Evolutionary conservation across 2,797 vertebrate genomes (phyloP).

Genomic region (Gallinago solitaria): DNA sequence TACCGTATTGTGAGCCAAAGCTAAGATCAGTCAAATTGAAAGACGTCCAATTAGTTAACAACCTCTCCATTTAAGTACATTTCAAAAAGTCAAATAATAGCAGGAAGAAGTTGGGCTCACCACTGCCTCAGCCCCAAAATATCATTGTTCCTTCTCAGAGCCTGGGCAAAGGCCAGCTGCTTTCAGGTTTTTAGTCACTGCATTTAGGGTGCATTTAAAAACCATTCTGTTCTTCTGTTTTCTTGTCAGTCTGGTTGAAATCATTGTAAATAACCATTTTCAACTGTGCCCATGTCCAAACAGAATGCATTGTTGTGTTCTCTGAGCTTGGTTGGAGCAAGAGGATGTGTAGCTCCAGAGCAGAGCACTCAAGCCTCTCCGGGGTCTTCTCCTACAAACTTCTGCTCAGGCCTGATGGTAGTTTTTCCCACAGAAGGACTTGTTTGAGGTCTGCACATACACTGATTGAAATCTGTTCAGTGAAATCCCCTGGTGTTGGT

Average conservation of each 20-base stretch:
- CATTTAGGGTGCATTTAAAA: slow-evolving; percentile 14
- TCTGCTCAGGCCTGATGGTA: neutral
- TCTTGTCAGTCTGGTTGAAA: neutral
- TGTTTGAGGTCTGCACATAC: neutral
- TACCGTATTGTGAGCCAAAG: neutral
- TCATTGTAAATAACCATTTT: neutral
- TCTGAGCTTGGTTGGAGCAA: neutral
- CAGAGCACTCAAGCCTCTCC: neutral
- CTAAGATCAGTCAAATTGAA: neutral
- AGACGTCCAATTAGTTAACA: slow-evolving; percentile 11
- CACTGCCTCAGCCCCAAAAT: neutral
- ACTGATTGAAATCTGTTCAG: neutral
- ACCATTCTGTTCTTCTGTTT: neutral
- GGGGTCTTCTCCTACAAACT: neutral
- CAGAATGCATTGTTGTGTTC: neutral
- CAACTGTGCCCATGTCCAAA: neutral
- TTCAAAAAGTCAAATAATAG: slow-evolving; percentile 3
- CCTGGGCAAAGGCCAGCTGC: neutral
- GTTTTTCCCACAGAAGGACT: accelerated
- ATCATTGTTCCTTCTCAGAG: neutral
- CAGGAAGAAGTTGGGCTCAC: neutral
- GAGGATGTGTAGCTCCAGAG: neutral
- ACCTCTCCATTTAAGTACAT: neutral
- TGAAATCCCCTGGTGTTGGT: no score
- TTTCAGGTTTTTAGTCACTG: slow-evolving; percentile 38